Base-by-base conservation (phyloP, 1,140 invertebrate species). In the Aradophagus sp. region DNA sequence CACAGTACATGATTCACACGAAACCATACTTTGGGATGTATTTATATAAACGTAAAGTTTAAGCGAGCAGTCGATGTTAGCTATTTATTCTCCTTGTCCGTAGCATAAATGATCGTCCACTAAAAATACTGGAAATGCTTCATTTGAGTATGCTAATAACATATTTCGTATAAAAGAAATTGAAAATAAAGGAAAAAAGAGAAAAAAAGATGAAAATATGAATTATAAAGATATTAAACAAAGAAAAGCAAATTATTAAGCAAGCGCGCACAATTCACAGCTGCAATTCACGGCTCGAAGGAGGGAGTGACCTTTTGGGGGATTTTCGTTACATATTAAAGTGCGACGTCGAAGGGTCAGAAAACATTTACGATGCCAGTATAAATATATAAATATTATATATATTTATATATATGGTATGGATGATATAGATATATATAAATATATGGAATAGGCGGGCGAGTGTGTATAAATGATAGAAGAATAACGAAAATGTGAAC, bases 31-130 rank as follows among this genome's bases (percentile, higher is more conserved):
- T 81, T 75, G 73, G 69, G 31, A 67, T 73, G 56, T 77, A 80
- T 78, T 67, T 77, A 68, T 73, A 68, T 69, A 69, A 80, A 77
- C 65, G 47, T 74, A 74, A 58, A 35, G 68, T 75, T 69, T 77
- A 80, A 80, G 70, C 73, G 71, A 77, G 73, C 80, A 80, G 75
- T 84, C 68, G 75, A 80, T 82, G 80, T 84, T 84, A 84, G 80
- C 80, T 75, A 78, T 82, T 81, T 81, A 80, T 80, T 71, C 76
- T 82, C 73, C 78, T 80, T 77, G 71, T 82, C 75, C 75, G 79
- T 82, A 84, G 73, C 74, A 77, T 83, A 78, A 80, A 79, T 80
- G 71, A 71, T 83, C 80, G 75, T 84, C 80, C 79, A 81, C 77
- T 83, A 80, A 68, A 66, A 79, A 73, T 81, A 83, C 72, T 83